Base-by-base conservation (phyloP, 2,888 invertebrate genomes). In the Frankliniella intonsa region DNA sequence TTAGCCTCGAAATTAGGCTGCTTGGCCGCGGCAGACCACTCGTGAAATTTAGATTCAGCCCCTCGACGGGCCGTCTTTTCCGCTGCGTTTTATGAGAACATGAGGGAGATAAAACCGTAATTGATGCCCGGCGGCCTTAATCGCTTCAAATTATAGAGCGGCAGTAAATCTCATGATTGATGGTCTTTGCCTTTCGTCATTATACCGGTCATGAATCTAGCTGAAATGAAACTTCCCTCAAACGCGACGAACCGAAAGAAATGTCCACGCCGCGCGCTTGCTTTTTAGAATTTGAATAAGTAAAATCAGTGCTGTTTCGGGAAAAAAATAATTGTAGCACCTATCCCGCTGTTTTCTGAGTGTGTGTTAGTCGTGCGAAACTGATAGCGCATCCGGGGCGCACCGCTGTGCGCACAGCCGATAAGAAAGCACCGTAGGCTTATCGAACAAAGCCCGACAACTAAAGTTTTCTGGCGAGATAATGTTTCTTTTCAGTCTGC, bases 81-180 rank as follows among this genome's bases (percentile, higher is more conserved):
- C 25, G 25, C 69, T 69, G 69, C 55, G 55, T 62, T 76, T 76
- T 76, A 76, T 22, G 69, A 76, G 22, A 25, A 22, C 69, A 76
- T 25, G 69, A 76, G 12, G 25, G 69, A 25, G 69, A 76, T 76
- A 76, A 76, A 55, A 76, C 22, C 12, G 25, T 25, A 76, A 76
- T 76, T 25, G 25, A 12, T 25, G 25, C 25, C 25, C 25, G 25
- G 22, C 12, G 25, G 69, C 69, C 69, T 12, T 76, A 25, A 76
- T 76, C 69, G 69, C 25, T 76, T 25, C 25, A 25, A 76, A 76
- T 76, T 76, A 76, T 76, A 76, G 25, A 25, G 25, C 69, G 25
- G 69, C 25, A 22, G 12, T 76, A 76, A 76, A 76, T 22, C 22
- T n/a, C 22, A 25, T 76, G 69, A 76, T 76, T 62, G 62, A 62